Conservation (phyloP, 2,888 invertebrate genomes). For the Netelia virgata region DNA sequence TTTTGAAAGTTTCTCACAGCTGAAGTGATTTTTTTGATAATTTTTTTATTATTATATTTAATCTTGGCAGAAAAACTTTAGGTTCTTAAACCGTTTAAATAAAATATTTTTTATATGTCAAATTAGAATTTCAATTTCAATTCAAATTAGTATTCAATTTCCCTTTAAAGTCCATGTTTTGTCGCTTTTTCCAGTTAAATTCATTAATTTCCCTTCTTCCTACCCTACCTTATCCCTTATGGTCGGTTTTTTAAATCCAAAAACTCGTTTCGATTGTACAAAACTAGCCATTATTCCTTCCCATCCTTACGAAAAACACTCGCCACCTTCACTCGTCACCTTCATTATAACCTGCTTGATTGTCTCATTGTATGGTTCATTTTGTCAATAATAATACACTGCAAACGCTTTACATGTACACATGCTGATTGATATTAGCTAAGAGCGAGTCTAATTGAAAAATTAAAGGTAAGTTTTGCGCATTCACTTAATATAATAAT, state of each 20-base stretch:
- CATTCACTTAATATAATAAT: too few relatives aligned
- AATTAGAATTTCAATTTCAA: not conserved
- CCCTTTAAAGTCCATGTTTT: not conserved
- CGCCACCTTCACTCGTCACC: conserved; percentile 35
- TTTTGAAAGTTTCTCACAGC: conserved; percentile 32
- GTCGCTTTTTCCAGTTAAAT: not conserved
- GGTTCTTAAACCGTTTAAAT: too few relatives aligned
- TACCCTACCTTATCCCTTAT: conserved; percentile 3
- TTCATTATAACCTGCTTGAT: not conserved
- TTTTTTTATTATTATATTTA: too few relatives aligned
- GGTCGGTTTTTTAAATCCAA: not conserved
- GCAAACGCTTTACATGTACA: too few relatives aligned
- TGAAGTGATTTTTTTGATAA: not conserved
- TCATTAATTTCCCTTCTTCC: not conserved
- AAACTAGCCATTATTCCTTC: conserved; percentile 1
- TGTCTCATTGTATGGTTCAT: not conserved
- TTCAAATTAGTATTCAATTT: not conserved
- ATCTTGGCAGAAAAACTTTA: too few relatives aligned
- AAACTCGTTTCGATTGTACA: not conserved
- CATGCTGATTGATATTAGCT: too few relatives aligned
- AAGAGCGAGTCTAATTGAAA: too few relatives aligned
- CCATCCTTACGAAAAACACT: conserved; percentile 28
- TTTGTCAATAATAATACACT: too few relatives aligned
- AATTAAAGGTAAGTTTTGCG: too few relatives aligned
- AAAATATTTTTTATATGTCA: not conserved